Percentiles rank a stretch among this genome's conserved stretches.
These are phyloP conservation scores for Puma concolor DNA, from an alignment of 2,113 vertebrate species.

Conservation along the genomic window DNA sequence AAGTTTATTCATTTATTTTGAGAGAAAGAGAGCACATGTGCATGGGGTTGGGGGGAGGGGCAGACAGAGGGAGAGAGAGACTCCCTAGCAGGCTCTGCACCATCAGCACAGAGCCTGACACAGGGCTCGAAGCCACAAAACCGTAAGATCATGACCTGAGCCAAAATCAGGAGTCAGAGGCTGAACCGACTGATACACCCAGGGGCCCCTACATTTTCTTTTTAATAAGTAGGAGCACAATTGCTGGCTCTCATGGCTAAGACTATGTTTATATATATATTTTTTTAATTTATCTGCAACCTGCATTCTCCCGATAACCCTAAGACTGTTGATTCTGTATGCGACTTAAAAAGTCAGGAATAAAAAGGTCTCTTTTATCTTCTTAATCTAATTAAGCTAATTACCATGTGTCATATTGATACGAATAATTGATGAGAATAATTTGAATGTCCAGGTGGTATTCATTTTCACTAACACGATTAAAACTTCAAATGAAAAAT, in stretches of 20 bases:
- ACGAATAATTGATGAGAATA: background rate
- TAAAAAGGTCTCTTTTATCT: background rate
- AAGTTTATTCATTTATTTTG: no score
- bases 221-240: background rate
- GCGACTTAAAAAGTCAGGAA: background rate
- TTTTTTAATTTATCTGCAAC: background rate
- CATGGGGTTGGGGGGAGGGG: no score
- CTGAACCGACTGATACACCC: no score
- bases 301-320: background rate
- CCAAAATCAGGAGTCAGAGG: no score
- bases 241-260: background rate
- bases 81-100: no score
- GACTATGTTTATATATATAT: background rate
- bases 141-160: no score
- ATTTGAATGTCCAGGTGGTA: background rate
- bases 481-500: background rate
- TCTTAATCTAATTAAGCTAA: background rate
- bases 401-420: background rate
- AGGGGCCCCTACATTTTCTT: background rate
- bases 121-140: no score
- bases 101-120: no score
- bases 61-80: no score
- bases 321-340: conserved; percentile 10
- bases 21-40: no score
- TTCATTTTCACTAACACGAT: background rate